Conservation (phyloP, 2,113 vertebrate genomes). For the Aleadryas rufinucha region DNA sequence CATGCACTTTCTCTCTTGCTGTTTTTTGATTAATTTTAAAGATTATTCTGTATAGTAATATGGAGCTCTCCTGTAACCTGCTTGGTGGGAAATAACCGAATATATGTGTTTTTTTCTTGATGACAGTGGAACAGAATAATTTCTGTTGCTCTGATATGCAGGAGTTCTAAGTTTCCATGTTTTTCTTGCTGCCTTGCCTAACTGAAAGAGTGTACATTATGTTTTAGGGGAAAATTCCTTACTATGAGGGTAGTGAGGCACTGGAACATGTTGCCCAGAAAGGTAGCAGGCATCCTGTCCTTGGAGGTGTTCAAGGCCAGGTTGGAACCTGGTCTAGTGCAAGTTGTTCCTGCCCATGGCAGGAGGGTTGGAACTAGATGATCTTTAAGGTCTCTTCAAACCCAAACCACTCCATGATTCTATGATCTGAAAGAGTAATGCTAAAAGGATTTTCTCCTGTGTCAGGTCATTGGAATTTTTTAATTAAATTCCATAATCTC, state of each 20-base stretch:
- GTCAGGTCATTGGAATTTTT: not conserved
- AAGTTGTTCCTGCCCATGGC: not conserved
- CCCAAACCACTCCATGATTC: not conserved
- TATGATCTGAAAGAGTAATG: not conserved
- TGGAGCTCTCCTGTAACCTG: not conserved
- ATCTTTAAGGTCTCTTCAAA: not conserved
- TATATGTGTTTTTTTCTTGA: not conserved
- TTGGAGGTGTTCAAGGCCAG: not conserved
- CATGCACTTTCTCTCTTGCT: not conserved
- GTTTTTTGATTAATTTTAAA: not conserved
- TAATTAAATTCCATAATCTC: not conserved
- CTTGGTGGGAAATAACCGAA: not conserved
- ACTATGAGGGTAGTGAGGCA: not conserved
- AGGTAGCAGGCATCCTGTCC: not conserved
- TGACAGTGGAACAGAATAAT: not conserved
- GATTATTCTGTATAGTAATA: not conserved
- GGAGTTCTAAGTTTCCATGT: not conserved
- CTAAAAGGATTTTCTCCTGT: not conserved
- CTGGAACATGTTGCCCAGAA: not conserved
- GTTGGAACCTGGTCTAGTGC: not conserved
- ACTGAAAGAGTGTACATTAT: not conserved
- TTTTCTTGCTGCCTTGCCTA: not conserved
- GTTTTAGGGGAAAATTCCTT: not conserved
- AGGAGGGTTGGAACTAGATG: not conserved
- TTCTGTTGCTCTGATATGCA: not conserved